phyloP scores from a whole-genome alignment of 2,888 invertebrate species.

The Ferdinandea cuprea region DNA sequence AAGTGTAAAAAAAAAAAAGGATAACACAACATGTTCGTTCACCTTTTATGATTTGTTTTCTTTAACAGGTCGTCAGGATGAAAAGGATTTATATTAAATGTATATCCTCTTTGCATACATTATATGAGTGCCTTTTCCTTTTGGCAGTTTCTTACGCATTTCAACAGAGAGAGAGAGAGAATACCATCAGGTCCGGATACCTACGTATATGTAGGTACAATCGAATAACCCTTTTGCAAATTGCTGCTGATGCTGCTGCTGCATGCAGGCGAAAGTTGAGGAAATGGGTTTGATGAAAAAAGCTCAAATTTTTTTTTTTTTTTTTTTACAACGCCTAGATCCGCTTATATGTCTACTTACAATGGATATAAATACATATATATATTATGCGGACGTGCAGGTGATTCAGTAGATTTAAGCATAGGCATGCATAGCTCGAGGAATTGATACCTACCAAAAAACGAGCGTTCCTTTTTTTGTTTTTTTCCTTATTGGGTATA shows the following conservation, averaged over 20 bases:
- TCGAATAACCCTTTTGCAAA: conserved; percentile 61
- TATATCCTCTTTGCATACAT: conserved; percentile 73
- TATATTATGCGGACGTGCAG: background rate
- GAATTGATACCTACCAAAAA: conserved; percentile 40
- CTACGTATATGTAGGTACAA: too few species aligned
- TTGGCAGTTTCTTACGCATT: conserved; percentile 13
- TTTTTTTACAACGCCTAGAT: too few species aligned
- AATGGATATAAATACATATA: too few species aligned
- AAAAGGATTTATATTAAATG: conserved; percentile 74
- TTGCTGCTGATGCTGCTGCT: conserved; percentile 52
- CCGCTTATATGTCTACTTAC: conserved; percentile 22
- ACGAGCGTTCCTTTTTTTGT: conserved; percentile 15
- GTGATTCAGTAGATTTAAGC: conserved; percentile 54
- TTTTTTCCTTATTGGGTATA: background rate
- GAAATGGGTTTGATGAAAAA: too few species aligned
- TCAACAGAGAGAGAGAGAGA: conserved; percentile 16
- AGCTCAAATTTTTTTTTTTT: conserved; percentile 5
- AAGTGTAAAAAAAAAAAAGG: conserved; percentile 55
- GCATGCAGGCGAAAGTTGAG: conserved; percentile 57
- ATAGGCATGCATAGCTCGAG: conserved; percentile 15
- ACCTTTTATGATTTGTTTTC: conserved; percentile 74
- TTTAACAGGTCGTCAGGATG: conserved; percentile 73
- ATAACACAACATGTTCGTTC: conserved; percentile 67
- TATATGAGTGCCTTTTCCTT: conserved; percentile 54
- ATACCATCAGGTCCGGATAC: too few species aligned